phyloP scores from a whole-genome alignment of 2,888 invertebrate genomes.

The Antheraea assamensis region DNA sequence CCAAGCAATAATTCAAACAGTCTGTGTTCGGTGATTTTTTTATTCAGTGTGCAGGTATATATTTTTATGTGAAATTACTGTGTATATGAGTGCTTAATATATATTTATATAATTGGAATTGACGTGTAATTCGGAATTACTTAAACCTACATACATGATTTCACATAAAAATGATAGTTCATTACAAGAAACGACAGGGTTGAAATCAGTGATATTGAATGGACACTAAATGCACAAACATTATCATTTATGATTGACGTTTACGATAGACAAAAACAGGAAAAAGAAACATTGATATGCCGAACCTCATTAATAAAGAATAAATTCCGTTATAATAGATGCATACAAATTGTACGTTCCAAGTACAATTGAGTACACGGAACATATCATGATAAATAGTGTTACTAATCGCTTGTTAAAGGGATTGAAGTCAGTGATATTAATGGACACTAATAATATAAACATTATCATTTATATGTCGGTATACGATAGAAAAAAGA shows the following conservation, averaged over 20 bases:
- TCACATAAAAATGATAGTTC: neutral
- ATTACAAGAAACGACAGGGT: neutral
- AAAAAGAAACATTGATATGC: neutral
- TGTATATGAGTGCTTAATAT: neutral
- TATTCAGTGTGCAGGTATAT: neutral
- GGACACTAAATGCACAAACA: neutral
- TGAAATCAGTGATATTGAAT: neutral
- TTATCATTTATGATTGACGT: neutral
- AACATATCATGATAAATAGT: too few relatives aligned
- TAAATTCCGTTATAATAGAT: too few relatives aligned
- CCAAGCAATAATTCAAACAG: constrained; percentile 8
- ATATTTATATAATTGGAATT: neutral
- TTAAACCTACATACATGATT: neutral
- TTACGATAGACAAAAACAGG: too few relatives aligned
- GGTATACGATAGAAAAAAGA: too few relatives aligned
- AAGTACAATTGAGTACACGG: too few relatives aligned
- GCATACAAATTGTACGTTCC: too few relatives aligned
- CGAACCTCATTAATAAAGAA: too few relatives aligned
- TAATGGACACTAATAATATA: too few relatives aligned
- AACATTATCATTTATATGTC: too few relatives aligned
- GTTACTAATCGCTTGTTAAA: too few relatives aligned
- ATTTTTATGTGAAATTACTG: neutral
- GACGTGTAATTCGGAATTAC: neutral
- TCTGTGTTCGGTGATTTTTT: constrained; percentile 8
- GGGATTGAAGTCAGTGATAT: too few relatives aligned